Evolutionary conservation across 1,140 invertebrate species (phyloP), one percentile per base, ranked within the genome.

Genomic region (Sarcophaga bullata): DNA sequence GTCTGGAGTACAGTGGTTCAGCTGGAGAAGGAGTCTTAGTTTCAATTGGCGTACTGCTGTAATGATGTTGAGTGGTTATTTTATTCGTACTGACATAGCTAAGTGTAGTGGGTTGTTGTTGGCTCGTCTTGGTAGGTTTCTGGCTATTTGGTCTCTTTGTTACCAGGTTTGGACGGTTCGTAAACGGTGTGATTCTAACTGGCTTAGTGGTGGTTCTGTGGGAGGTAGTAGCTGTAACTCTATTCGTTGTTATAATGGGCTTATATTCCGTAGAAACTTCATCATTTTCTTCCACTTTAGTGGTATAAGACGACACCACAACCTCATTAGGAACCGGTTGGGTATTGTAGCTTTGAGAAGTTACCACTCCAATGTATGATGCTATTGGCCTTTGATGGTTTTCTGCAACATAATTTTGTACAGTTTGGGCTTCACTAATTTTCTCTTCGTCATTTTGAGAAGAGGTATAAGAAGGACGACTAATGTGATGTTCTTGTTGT

Each of bases 261-360:
- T 83, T 54, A 58, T 83, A 80, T 11, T 76, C 76, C 17, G 58
- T 15, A 6, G 72, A 62, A 8, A 62, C 15, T 4, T 47, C 49
- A 19, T 52, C 50, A 8, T 83, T 62, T 19, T 72, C 58, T 81
- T 88, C 84, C 3, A 88, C 86, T 68, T 89, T 89, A 73, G 88
- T 89, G 49, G 88, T 88, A 58, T 89, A 86, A 62, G 88, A 89
- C 19, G 88, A 89, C 1, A 89, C 87, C 4, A 88, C 86, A 0
- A 89, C 87, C 73, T 89, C 88, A 8, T 86, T 83, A 3, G 88
- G 88, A 62, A 89, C 73, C 68, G 78, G 47, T 11, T 83, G 80
- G 9, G 46, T 17, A 19, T 84, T 87, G 81, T 89, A 89, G 72
- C 86, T 85, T 54, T 89, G 86, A 84, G 87, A 86, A 58, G 88